These are phyloP conservation scores for Nothoprocta perdicaria DNA, from an alignment of 2,113 vertebrate genomes.

Conservation along the genomic window DNA sequence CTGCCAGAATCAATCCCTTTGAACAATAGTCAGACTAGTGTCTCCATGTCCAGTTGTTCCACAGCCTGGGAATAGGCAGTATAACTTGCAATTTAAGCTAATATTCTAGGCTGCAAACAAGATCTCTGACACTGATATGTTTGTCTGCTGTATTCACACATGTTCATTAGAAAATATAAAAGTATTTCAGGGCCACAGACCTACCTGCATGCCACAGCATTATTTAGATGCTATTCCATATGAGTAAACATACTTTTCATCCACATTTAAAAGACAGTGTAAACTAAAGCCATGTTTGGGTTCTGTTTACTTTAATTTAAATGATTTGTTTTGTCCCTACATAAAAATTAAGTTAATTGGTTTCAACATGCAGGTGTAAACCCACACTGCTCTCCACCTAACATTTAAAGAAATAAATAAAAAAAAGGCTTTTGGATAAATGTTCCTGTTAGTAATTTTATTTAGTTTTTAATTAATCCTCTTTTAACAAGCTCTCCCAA, in stretches of 20 bases:
- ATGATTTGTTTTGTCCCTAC: background rate
- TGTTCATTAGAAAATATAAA: background rate
- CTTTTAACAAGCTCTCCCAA: background rate
- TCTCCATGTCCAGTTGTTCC: background rate
- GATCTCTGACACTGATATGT: background rate
- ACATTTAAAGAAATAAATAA: background rate
- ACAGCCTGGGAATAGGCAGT: accelerated
- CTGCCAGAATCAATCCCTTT: background rate
- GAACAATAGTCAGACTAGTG: accelerated
- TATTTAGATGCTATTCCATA: background rate
- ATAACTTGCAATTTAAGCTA: background rate
- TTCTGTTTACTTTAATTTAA: background rate
- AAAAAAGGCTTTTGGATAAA: background rate
- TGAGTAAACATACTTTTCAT: background rate
- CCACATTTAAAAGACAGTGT: background rate
- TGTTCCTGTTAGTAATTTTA: background rate
- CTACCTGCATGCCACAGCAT: background rate
- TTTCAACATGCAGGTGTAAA: background rate
- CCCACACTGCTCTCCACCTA: background rate
- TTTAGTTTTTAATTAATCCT: background rate
- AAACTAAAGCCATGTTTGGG: background rate
- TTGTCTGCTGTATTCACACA: accelerated
- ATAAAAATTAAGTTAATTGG: background rate
- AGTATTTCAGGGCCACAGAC: background rate
- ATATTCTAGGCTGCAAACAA: background rate